These are phyloP conservation scores for Danaus plexippus DNA, from an alignment of 1,140 invertebrate genomes.

Conservation along the genomic window DNA sequence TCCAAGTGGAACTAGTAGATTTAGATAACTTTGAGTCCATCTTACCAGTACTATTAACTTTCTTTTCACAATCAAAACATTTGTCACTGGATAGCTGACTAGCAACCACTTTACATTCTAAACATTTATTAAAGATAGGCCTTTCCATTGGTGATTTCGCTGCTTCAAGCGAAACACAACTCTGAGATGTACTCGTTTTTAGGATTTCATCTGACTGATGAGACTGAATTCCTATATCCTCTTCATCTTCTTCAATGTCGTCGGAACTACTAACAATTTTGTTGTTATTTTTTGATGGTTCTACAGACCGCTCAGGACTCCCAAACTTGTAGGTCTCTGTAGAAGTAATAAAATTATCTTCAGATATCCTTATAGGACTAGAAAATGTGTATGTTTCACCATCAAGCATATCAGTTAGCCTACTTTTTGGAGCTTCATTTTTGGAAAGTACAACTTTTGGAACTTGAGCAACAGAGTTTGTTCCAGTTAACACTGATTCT, in stretches of 20 bases:
- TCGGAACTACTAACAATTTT: constrained; percentile 4
- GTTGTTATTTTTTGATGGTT: constrained; percentile 12
- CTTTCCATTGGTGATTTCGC: constrained; percentile 32
- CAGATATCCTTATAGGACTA: constrained; percentile 32
- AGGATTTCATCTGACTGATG: no score
- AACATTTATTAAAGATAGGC: constrained; percentile 18
- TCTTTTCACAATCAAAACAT: constrained; percentile 26
- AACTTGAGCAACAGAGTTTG: no score
- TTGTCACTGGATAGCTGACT: constrained; percentile 18
- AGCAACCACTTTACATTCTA: constrained; percentile 19
- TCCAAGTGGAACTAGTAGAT: no score
- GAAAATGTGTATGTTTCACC: constrained; percentile 27
- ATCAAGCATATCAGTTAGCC: no score
- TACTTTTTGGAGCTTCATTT: no score
- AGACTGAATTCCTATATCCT: no score
- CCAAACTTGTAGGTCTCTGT: constrained; percentile 35
- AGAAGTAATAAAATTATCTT: constrained; percentile 13
- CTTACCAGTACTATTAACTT: constrained; percentile 17
- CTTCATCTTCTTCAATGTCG: no score
- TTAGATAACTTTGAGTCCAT: constrained; percentile 6
- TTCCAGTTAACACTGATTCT: no score
- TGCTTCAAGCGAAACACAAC: constrained; percentile 77
- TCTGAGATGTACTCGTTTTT: constrained; percentile 32
- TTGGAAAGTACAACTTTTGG: no score
- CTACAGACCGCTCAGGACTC: constrained; percentile 20